A percentile compares a stretch with the other conserved stretches of the same genome.
These are phyloP conservation scores for Monarcha castaneiventris DNA, from an alignment of 2,113 vertebrate species.

Conservation along the genomic window DNA sequence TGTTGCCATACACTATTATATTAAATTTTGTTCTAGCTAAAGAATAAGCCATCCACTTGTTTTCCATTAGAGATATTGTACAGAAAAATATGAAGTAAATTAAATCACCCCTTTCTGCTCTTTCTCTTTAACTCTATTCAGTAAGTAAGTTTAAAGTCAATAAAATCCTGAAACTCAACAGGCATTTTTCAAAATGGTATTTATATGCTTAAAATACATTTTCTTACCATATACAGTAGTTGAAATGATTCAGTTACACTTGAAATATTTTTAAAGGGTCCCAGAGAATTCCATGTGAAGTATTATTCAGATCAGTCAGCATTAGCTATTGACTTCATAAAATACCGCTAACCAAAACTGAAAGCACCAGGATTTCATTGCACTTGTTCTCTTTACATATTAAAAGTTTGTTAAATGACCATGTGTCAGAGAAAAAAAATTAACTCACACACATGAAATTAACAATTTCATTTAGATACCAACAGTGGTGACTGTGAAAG, in stretches of 20 bases:
- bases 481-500: neutral
- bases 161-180: neutral
- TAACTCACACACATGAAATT: neutral
- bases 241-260: neutral
- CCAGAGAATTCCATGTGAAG: neutral
- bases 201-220: neutral
- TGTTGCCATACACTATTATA: neutral
- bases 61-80: conserved; percentile 36
- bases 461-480: neutral
- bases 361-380: conserved; percentile 45
- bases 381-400: conserved; percentile 6
- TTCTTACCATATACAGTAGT: neutral
- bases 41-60: conserved; percentile 20
- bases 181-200: neutral
- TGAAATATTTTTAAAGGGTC: neutral
- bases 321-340: neutral
- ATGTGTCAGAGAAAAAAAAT: neutral
- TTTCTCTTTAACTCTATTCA: conserved; percentile 3
- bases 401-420: neutral
- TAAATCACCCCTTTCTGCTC: conserved; percentile 4
- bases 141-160: neutral
- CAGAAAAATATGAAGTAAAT: conserved; percentile 36
- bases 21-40: conserved; percentile 43
- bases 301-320: neutral
- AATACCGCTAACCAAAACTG: neutral